A percentile compares a stretch with the other conserved stretches of the same genome.
Conservation (phyloP, 1,140 invertebrate species). For the Hermetia illucens region DNA sequence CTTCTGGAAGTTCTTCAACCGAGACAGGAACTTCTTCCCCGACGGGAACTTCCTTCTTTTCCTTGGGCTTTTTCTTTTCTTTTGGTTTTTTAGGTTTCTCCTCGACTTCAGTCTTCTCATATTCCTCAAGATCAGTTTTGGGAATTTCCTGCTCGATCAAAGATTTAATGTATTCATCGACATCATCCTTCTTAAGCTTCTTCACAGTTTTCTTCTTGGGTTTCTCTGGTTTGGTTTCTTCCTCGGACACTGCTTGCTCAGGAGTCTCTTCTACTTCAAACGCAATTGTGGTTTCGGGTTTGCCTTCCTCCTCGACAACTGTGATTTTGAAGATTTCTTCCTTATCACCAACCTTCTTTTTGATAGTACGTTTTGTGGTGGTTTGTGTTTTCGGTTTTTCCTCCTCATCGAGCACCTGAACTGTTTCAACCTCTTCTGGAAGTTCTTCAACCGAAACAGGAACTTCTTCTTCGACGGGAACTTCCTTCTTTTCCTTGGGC, state of each 20-base stretch:
- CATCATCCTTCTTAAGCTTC: neutral
- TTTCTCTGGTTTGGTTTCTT: too few relatives aligned
- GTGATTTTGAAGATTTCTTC: constrained; percentile 6
- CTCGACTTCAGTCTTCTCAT: constrained; percentile 12
- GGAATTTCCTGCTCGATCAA: neutral
- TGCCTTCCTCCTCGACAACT: neutral
- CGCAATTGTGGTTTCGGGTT: neutral
- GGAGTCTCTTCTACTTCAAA: neutral
- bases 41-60: constrained; percentile 16
- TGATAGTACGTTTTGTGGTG: too few relatives aligned
- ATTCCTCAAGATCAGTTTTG: neutral
- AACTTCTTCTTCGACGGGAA: constrained; percentile 8
- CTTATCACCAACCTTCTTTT: constrained; percentile 3
- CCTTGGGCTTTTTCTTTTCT: constrained; percentile 17
- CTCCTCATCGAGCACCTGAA: too few relatives aligned
- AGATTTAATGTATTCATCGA: neutral
- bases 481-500: constrained; percentile 8
- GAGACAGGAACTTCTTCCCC: constrained; percentile 19
- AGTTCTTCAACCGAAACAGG: neutral
- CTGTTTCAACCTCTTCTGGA: neutral
- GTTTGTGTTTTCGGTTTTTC: constrained; percentile 10
- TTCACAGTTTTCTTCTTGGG: too few relatives aligned
- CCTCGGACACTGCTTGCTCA: neutral
- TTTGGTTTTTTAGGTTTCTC: constrained; percentile 18
- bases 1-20: constrained; percentile 18